These are phyloP conservation scores for Prunella strophiata DNA, from an alignment of 2,797 vertebrate species.

Conservation along the genomic window DNA sequence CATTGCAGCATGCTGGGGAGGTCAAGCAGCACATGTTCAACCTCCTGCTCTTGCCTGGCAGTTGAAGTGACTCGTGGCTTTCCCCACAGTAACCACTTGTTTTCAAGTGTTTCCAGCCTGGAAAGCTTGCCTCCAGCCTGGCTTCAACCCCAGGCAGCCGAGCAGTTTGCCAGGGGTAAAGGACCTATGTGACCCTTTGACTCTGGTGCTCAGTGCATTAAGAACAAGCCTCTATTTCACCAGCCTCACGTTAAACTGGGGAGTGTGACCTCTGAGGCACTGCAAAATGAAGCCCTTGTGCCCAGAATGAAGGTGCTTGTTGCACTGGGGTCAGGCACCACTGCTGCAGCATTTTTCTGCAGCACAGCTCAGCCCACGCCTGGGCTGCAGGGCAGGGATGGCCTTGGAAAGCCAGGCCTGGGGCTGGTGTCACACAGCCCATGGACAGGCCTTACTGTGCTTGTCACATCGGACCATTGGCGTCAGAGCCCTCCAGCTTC, in stretches of 20 bases:
- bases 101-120: not conserved
- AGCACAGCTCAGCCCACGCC: not conserved
- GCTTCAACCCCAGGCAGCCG: not conserved
- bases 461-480: not conserved
- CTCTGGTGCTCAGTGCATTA: accelerated
- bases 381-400: not conserved
- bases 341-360: not conserved
- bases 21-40: not conserved
- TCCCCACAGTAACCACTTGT: not conserved
- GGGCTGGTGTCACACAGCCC: not conserved
- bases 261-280: not conserved
- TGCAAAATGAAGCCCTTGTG: not conserved
- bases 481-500: not conserved
- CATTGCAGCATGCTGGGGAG: not conserved
- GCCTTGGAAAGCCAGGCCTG: not conserved
- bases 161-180: not conserved
- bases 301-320: not conserved
- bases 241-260: not conserved
- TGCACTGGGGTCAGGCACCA: not conserved
- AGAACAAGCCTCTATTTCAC: not conserved
- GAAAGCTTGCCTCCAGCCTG: not conserved
- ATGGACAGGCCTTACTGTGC: not conserved
- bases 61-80: not conserved
- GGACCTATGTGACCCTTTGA: not conserved
- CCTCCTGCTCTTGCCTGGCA: not conserved